phyloP scores from a whole-genome alignment of 2,888 invertebrate species.

The Octodonta nipae region DNA sequence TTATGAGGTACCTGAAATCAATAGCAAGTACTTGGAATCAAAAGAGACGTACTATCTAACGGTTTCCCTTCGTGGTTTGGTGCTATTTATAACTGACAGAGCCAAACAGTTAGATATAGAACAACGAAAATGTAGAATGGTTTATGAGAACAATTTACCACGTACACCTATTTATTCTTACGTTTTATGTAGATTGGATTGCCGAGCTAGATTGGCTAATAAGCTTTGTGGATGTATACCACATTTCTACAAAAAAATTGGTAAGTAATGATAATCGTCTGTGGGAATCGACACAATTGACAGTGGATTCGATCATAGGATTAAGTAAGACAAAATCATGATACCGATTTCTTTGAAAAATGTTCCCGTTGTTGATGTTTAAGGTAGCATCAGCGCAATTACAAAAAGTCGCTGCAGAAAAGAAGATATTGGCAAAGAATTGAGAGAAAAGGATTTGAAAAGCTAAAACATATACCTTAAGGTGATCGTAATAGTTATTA shows the following conservation, averaged over 20 bases:
- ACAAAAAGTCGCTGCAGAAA: no score
- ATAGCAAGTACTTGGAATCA: conserved; percentile 34
- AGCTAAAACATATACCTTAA: no score
- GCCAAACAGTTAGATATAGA: conserved; percentile 37
- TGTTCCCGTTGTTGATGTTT: no score
- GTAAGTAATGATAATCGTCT: no score
- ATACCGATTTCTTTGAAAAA: no score
- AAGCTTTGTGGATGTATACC: conserved; percentile 57
- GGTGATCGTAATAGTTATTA: no score
- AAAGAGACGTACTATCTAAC: conserved; percentile 28
- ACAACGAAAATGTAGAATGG: conserved; percentile 56
- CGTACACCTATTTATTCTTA: conserved; percentile 58
- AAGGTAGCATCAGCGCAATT: no score
- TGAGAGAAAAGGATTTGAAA: no score
- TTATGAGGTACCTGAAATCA: conserved; percentile 52
- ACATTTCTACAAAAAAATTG: conserved; percentile 54
- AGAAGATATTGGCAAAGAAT: no score
- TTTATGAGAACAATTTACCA: conserved; percentile 48
- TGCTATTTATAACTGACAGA: conserved; percentile 29
- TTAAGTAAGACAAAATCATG: no score
- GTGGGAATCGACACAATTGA: no score
- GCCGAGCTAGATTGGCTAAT: conserved; percentile 48
- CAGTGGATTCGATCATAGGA: no score
- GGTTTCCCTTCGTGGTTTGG: conserved; percentile 27
- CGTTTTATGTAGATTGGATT: conserved; percentile 58